Evolutionary conservation across 2,797 vertebrate genomes (phyloP).

Genomic region (Astyanax mexicanus): DNA sequence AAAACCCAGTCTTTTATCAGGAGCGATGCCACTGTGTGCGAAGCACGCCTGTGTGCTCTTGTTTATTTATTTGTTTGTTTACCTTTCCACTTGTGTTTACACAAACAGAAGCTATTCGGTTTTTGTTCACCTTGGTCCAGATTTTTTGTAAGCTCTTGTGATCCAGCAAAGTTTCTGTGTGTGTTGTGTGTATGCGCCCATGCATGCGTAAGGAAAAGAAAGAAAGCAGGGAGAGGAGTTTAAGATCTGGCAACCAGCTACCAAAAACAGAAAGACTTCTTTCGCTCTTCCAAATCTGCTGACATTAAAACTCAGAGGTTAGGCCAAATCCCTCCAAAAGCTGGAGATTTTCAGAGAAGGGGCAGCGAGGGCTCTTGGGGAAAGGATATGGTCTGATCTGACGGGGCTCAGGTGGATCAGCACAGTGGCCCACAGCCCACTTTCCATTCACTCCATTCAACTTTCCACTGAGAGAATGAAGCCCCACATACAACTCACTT

Average conservation of each 20-base stretch:
- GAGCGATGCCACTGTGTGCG: constrained; percentile 4
- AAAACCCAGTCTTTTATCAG: constrained; percentile 51
- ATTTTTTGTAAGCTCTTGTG: constrained; percentile 69
- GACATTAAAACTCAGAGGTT: constrained; percentile 65
- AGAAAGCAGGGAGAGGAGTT: not conserved
- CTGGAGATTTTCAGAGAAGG: constrained; percentile 66
- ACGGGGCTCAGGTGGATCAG: constrained; percentile 74
- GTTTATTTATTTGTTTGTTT: constrained; percentile 2
- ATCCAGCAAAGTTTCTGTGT: constrained; percentile 58
- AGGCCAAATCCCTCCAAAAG: constrained; percentile 72
- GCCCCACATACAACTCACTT: too few relatives aligned
- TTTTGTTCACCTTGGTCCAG: constrained; percentile 75
- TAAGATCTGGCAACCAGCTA: constrained; percentile 65
- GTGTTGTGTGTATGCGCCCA: not conserved
- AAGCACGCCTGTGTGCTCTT: not conserved
- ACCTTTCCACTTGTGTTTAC: constrained; percentile 62
- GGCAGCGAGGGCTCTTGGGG: constrained; percentile 67
- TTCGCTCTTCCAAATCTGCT: constrained; percentile 67
- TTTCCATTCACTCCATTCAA: constrained; percentile 78
- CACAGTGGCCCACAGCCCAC: constrained; percentile 73
- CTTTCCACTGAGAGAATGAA: constrained; percentile 69
- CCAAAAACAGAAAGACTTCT: constrained; percentile 73
- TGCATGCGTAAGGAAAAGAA: too few relatives aligned
- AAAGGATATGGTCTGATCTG: constrained; percentile 73
- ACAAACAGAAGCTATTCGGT: constrained; percentile 69